Percentiles rank a stretch among this genome's conserved stretches.
Conservation (phyloP, 2,888 invertebrate species). For the Nymphalis urticae region DNA sequence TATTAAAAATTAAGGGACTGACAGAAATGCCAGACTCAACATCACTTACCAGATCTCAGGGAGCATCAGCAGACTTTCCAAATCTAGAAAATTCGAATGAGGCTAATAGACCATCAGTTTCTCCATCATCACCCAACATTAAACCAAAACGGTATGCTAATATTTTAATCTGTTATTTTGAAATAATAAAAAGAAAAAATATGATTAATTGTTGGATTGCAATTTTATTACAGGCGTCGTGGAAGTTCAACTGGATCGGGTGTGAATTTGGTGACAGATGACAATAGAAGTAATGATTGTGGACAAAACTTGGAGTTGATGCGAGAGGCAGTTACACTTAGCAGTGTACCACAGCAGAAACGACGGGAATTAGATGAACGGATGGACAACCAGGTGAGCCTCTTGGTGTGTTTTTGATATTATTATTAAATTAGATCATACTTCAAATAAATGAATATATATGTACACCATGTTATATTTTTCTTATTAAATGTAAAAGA, state of each 20-base stretch:
- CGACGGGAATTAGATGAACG: conserved; percentile 62
- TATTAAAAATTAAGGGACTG: conserved; percentile 92
- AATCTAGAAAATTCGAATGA: conserved; percentile 82
- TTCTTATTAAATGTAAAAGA: no score
- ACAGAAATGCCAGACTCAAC: conserved; percentile 93
- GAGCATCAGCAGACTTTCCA: conserved; percentile 80
- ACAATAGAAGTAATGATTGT: conserved; percentile 51
- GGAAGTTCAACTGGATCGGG: conserved; percentile 68
- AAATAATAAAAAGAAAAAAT: not conserved
- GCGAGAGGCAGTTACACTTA: conserved; percentile 64
- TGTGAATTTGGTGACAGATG: conserved; percentile 57
- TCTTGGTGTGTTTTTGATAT: conserved; percentile 4
- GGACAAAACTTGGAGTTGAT: conserved; percentile 56
- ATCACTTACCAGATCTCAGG: conserved; percentile 86
- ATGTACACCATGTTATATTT: no score
- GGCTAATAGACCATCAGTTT: conserved; percentile 82
- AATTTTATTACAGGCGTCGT: conserved; percentile 56
- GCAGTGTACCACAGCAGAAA: conserved; percentile 74
- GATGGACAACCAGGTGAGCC: conserved; percentile 45
- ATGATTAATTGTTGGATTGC: no score
- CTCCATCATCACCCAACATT: conserved; percentile 79
- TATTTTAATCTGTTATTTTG: no score
- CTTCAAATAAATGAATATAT: no score
- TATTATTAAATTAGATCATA: not conserved
- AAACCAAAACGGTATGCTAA: conserved; percentile 73